phyloP scores from a whole-genome alignment of 2,113 vertebrate genomes.

The Antechinus flavipes region DNA sequence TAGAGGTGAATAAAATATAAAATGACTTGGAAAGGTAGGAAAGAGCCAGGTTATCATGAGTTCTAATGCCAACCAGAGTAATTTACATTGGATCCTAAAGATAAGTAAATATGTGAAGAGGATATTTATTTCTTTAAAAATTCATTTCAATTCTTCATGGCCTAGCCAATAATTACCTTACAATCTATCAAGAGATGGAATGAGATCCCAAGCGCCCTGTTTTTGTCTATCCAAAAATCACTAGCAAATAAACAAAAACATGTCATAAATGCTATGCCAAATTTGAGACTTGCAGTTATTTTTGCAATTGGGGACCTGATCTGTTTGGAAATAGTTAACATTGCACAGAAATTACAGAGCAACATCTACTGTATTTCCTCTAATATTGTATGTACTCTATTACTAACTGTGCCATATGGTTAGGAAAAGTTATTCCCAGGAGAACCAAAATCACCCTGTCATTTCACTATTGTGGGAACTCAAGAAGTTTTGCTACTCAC shows the following conservation, averaged over 20 bases:
- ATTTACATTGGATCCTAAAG: neutral
- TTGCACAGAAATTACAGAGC: conserved; percentile 34
- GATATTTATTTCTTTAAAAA: conserved; percentile 28
- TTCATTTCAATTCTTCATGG: neutral
- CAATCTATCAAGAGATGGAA: neutral
- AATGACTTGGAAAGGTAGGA: neutral
- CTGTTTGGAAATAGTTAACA: conserved; percentile 10
- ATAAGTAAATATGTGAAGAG: conserved; percentile 28
- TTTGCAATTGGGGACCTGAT: neutral
- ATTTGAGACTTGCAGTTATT: conserved; percentile 5
- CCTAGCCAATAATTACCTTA: neutral
- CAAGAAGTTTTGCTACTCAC: neutral
- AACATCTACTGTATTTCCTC: conserved; percentile 37
- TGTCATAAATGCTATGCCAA: conserved; percentile 30
- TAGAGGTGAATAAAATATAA: neutral
- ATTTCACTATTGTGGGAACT: conserved; percentile 44
- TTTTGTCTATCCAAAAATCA: conserved; percentile 8
- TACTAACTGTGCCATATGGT: conserved; percentile 56
- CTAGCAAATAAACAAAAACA: conserved; percentile 18
- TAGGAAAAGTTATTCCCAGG: conserved; percentile 25
- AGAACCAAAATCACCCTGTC: conserved; percentile 27
- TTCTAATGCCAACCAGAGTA: neutral
- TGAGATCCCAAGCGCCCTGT: neutral
- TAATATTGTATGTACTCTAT: conserved; percentile 13
- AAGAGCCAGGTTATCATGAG: neutral